phyloP scores from a whole-genome alignment of 1,140 invertebrate species.

The Drosophila nebulosa region DNA sequence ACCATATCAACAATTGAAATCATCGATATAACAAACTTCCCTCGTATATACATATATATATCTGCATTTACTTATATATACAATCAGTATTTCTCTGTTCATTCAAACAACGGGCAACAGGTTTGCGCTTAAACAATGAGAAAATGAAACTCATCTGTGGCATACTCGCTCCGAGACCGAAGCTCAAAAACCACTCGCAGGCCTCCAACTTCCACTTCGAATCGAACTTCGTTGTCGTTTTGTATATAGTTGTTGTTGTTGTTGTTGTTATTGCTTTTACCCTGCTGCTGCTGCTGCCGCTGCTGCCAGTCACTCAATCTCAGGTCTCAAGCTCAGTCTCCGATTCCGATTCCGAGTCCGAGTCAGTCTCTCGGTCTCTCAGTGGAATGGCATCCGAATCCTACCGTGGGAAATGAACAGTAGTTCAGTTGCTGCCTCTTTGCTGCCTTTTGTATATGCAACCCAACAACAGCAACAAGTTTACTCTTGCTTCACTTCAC shows the following conservation, averaged over 20 bases:
- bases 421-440: constrained; percentile 67
- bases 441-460: constrained; percentile 55
- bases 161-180: constrained; percentile 45
- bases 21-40: neutral
- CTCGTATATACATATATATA: constrained; percentile 63
- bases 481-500: constrained; percentile 42
- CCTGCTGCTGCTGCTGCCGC: constrained; percentile 25
- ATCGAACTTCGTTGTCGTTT: constrained; percentile 9
- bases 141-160: constrained; percentile 71
- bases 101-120: constrained; percentile 69
- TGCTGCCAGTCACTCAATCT: constrained; percentile 46
- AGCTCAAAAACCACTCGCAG: constrained; percentile 14
- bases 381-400: constrained; percentile 63
- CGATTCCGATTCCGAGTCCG: constrained; percentile 7
- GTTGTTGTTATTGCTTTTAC: constrained; percentile 8
- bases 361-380: constrained; percentile 42
- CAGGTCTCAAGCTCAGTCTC: constrained; percentile 5
- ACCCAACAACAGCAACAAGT: constrained; percentile 60
- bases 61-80: constrained; percentile 51
- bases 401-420: constrained; percentile 81
- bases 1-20: no score
- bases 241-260: neutral
- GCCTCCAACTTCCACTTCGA: neutral
- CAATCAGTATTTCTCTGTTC: constrained; percentile 64
- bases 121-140: constrained; percentile 68